Conservation (phyloP, 2,888 invertebrate species). For the Desoria tigrina region DNA sequence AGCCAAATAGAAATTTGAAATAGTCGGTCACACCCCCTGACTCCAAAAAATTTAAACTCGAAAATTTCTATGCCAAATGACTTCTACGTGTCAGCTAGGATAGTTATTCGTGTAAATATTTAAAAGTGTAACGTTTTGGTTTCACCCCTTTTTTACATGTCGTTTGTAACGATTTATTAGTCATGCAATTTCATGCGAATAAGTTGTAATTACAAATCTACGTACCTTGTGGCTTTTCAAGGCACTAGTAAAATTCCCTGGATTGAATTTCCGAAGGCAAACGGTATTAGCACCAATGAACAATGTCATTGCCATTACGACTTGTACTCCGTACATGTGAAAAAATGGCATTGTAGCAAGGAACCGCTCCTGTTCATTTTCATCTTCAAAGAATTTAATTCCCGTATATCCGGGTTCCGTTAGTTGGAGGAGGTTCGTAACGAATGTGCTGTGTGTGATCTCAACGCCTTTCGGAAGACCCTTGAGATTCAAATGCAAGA, state of each 20-base stretch:
- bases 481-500: too few species aligned
- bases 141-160: too few species aligned
- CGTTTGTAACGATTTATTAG: too few species aligned
- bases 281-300: slow-evolving; percentile 66
- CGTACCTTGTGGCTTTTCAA: slow-evolving; percentile 63
- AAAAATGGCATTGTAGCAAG: slow-evolving; percentile 78
- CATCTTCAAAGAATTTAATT: slow-evolving; percentile 77
- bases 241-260: slow-evolving; percentile 67
- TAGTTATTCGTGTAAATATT: too few species aligned
- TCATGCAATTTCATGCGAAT: too few species aligned
- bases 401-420: slow-evolving; percentile 10
- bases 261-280: slow-evolving; percentile 74
- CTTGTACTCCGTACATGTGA: slow-evolving; percentile 75
- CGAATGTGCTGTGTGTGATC: slow-evolving; percentile 61
- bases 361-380: slow-evolving; percentile 69
- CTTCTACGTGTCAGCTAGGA: too few species aligned
- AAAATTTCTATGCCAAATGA: too few species aligned
- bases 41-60: too few species aligned
- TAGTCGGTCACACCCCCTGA: too few species aligned
- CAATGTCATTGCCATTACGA: slow-evolving; percentile 64
- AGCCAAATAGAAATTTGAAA: too few species aligned
- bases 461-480: slow-evolving; percentile 69
- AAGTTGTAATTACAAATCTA: too few species aligned
- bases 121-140: too few species aligned
- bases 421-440: slow-evolving; percentile 59